Evolutionary conservation across 2,888 invertebrate genomes (phyloP).

Genomic region (Spilarctia lutea): DNA sequence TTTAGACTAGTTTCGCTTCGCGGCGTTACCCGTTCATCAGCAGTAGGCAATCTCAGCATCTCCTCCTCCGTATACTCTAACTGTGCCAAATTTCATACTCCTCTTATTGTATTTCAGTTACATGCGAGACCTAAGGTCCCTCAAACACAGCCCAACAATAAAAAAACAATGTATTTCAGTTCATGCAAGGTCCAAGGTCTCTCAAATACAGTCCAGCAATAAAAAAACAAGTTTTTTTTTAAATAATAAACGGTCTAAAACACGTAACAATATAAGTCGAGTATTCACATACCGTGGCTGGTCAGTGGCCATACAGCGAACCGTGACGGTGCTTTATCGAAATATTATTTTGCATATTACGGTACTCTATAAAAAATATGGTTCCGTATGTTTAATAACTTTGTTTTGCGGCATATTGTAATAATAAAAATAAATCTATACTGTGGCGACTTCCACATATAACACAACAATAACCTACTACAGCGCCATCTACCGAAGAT

Average conservation of each 20-base stretch:
- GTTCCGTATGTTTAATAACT: neutral
- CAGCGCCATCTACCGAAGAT: too few species aligned
- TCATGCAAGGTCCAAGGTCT: neutral
- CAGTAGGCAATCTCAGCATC: too few species aligned
- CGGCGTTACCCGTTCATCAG: too few species aligned
- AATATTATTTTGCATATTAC: conserved; percentile 17
- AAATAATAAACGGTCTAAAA: neutral
- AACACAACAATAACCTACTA: too few species aligned
- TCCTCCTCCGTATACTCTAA: too few species aligned
- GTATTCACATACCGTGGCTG: conserved; percentile 21
- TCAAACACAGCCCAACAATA: neutral
- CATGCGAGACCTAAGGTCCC: neutral
- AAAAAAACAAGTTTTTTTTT: neutral
- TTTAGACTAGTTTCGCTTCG: too few species aligned
- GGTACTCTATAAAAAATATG: conserved; percentile 5
- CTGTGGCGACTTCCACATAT: too few species aligned
- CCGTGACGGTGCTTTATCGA: conserved; percentile 36
- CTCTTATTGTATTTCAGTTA: neutral
- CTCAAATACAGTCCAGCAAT: neutral
- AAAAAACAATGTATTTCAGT: neutral
- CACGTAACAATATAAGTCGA: neutral
- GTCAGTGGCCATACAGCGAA: conserved; percentile 42
- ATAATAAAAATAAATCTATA: too few species aligned
- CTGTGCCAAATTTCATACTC: too few species aligned
- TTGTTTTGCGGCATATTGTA: too few species aligned